Percentiles rank a stretch among this genome's conserved stretches.
Evolutionary conservation across 2,113 vertebrate genomes (phyloP).

Genomic region (Monopterus albus): DNA sequence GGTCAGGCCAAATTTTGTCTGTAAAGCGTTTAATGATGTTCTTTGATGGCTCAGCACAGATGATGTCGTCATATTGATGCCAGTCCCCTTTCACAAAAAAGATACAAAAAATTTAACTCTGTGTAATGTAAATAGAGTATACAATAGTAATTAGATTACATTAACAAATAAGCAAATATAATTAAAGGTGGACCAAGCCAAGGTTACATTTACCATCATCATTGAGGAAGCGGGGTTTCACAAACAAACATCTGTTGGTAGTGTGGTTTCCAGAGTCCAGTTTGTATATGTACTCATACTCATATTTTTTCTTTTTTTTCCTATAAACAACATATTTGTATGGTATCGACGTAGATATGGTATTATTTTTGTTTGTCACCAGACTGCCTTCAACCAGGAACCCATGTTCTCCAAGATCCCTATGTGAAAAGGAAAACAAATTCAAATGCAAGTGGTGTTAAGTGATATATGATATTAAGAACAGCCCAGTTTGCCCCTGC

Average conservation of each 20-base stretch:
- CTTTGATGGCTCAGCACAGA: constrained; percentile 74
- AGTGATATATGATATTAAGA: no score
- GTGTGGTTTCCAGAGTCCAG: not conserved
- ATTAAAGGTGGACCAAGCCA: fast-evolving
- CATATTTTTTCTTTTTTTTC: not conserved
- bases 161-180: not conserved
- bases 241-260: constrained; percentile 81
- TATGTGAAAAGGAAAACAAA: constrained; percentile 53
- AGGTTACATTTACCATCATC: constrained; percentile 69
- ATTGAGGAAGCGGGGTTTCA: constrained; percentile 54
- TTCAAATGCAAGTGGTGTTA: fast-evolving
- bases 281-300: constrained; percentile 82
- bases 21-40: fast-evolving
- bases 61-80: constrained; percentile 96
- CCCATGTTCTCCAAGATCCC: constrained; percentile 80
- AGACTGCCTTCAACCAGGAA: constrained; percentile 84
- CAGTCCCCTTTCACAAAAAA: constrained; percentile 79
- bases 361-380: constrained; percentile 39
- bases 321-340: constrained; percentile 87
- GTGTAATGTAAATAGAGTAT: not conserved
- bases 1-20: constrained; percentile 47
- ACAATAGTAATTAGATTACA: not conserved
- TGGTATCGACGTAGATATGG: constrained; percentile 63
- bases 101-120: not conserved
- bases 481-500: no score